A percentile compares a stretch with the other conserved stretches of the same genome.
Evolutionary conservation across 2,113 vertebrate genomes (phyloP).

Genomic region (Crotalus tigris): DNA sequence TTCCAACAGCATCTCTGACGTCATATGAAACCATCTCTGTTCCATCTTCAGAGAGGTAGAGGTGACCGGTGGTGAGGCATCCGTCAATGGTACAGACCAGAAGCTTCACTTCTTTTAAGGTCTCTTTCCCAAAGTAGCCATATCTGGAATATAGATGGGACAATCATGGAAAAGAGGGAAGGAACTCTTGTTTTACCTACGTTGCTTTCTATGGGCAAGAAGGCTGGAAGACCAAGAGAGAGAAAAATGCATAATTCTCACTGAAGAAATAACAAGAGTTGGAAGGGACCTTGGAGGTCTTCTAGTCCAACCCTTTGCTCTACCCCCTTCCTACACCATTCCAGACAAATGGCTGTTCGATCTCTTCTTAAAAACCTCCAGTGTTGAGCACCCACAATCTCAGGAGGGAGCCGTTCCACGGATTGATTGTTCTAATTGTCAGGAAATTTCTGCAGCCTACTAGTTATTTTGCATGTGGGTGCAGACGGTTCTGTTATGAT

Average conservation of each 20-base stretch:
- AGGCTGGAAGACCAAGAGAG: background rate
- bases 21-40: conserved; percentile 83
- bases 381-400: no score
- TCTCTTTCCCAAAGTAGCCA: conserved; percentile 87
- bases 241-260: background rate
- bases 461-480: background rate
- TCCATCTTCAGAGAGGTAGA: conserved; percentile 74
- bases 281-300: background rate
- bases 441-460: background rate
- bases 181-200: background rate
- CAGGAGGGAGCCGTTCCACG: no score
- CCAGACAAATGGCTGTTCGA: no score
- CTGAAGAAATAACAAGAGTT: background rate
- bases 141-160: conserved; percentile 69
- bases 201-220: background rate
- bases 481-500: background rate
- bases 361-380: no score
- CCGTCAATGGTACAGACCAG: conserved; percentile 85
- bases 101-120: conserved; percentile 77
- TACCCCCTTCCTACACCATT: no score
- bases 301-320: background rate
- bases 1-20: conserved; percentile 73
- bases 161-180: background rate
- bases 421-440: no score
- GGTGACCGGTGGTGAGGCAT: conserved; percentile 83